Evolutionary conservation across 2,113 vertebrate genomes (phyloP), one percentile per base, ranked within the genome.

Genomic region (Phrynocephalus versicolor): DNA sequence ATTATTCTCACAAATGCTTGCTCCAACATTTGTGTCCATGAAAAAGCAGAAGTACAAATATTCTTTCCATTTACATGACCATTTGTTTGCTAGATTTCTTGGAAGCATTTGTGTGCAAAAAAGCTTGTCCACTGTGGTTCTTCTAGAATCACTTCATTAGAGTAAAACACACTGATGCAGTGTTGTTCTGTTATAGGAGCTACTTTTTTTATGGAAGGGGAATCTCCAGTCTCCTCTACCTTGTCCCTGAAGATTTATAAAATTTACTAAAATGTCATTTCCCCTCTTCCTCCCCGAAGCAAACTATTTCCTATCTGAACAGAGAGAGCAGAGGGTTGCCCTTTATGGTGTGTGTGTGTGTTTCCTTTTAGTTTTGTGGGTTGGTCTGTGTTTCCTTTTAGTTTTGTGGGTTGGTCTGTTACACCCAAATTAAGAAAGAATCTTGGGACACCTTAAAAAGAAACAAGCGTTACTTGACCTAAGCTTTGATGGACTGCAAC

Each of bases 1-100:
- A 82, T 82, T 82, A 75, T 82, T 77, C 55, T 75, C n/a, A 70
- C 73, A 70, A 82, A 76, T 69, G n/a, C 79, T 69, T 70, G 35
- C 74, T 67, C 23, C n/a, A 41, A 70, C 35, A 39, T 70, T 82
- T 33, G 14, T 76, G 69, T 75, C 35, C 18, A 58, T 45, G 51
- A 74, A 76, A 30, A 70, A 37, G 35, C 2, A 79, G 35, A 41
- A 8, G 16, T 27, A 25, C 51, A 72, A 62, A 79, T 25, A 25
- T 65, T 65, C 14, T 85, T 25, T 30, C 16, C 65, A 21, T 75
- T 65, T 74, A 51, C 33, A 64, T 2, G 37, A 57, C 41, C 55
- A 37, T 81, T 55, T 57, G 10, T 45, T 81, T 80, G n/a, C 72
- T 64, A 84, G 72, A 51, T 69, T 30, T 14, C 25, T 81, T 65